These are phyloP conservation scores for Crepidodera aurea DNA, from an alignment of 2,888 invertebrate genomes.

Conservation along the genomic window DNA sequence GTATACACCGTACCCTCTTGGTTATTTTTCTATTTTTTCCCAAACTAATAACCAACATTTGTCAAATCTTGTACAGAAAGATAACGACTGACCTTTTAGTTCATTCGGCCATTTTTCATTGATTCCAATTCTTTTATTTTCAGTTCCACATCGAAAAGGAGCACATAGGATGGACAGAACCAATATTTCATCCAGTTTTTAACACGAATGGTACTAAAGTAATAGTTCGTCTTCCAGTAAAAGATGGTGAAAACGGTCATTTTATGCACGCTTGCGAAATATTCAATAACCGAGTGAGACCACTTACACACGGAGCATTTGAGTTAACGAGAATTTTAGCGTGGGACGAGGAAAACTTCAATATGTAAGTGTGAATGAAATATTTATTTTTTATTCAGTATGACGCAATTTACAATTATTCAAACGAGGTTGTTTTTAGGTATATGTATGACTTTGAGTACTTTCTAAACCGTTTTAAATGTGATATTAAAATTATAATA, in stretches of 20 bases:
- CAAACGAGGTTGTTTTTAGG: too few relatives aligned
- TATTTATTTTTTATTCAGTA: background rate
- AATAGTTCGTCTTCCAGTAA: conserved; percentile 68
- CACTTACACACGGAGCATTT: conserved; percentile 77
- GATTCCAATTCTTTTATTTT: too few relatives aligned
- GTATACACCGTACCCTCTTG: too few relatives aligned
- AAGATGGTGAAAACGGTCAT: conserved; percentile 70
- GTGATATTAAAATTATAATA: too few relatives aligned
- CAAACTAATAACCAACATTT: too few relatives aligned
- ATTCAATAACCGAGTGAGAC: conserved; percentile 58
- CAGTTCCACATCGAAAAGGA: conserved; percentile 59
- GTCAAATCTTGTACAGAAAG: too few relatives aligned
- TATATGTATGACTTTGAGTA: too few relatives aligned
- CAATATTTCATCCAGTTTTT: conserved; percentile 60
- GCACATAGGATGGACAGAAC: conserved; percentile 60
- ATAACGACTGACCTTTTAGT: too few relatives aligned
- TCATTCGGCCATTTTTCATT: too few relatives aligned
- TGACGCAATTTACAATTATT: background rate
- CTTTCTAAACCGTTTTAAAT: too few relatives aligned
- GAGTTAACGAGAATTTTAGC: conserved; percentile 78
- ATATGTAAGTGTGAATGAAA: conserved; percentile 74
- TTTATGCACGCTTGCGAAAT: conserved; percentile 66
- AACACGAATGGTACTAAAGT: conserved; percentile 58
- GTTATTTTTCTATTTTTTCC: too few relatives aligned
- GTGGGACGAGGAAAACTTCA: conserved; percentile 77